Base-by-base conservation (phyloP, 1,140 invertebrate genomes). In the Cydia splendana region DNA sequence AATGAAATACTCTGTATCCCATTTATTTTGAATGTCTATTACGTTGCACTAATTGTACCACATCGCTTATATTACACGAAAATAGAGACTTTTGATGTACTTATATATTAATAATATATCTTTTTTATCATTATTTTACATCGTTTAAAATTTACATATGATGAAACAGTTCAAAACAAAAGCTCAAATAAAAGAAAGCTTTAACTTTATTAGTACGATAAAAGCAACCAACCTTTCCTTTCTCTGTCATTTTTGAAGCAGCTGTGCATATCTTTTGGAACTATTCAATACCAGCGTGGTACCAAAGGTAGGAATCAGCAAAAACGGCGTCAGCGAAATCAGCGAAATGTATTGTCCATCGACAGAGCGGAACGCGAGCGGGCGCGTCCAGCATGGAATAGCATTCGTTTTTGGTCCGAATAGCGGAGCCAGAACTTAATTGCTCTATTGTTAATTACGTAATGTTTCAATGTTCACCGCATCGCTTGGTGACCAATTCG, bases 381-480 rank as follows among this genome's bases (percentile, higher is more conserved):
- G 65, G 51, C 76, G 75, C 77, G 71, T 77, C 80, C 83, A 82
- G 85, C 84, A 84, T 85, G 84, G 87, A 88, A 91, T 88, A 85
- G 81, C 87, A 88, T 89, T 89, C 88, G 88, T 89, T 90, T 91
- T 76, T 87, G 81, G 81, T 74, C 82, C 83, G 83, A 84, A 80
- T 83, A 87, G 86, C 87, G 84, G 82, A 81, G 79, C 80, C 82
- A 82, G 82, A 87, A 88, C 86, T 91, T 91, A 93, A 93, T 93
- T 93, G 88, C 90, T 91, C 91, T 88, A 91, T 93, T 93, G 91
- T 93, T 93, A 91, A 91, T 93, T 93, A 90, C 85, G 87, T 90
- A 88, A 91, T 89, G 83, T 91, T 92, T 91, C 88, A 91, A 82
- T 81, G 83, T 88, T 85, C 77, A 86, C 87, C 88, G 82, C 88